These are phyloP conservation scores for Drosophila azteca DNA, from an alignment of 1,140 invertebrate species.

Conservation along the genomic window DNA sequence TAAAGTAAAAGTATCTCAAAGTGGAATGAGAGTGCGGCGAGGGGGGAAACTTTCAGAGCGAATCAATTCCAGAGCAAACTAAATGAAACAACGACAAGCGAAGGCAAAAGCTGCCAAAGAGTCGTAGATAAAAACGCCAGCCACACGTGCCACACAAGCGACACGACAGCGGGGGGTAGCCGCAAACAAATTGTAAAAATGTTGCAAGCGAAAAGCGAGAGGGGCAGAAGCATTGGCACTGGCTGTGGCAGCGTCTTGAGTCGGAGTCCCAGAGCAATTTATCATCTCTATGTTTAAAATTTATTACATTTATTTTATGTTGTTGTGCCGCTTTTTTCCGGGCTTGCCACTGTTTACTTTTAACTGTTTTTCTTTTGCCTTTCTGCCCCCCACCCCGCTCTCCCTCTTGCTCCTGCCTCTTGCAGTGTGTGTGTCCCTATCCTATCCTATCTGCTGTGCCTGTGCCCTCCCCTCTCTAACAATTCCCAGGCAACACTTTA, in stretches of 20 bases:
- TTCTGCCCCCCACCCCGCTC: not conserved
- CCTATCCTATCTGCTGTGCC: not conserved
- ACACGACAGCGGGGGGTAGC: constrained; percentile 59
- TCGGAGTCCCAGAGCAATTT: constrained; percentile 75
- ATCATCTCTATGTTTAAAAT: constrained; percentile 82
- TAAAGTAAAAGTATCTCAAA: not conserved
- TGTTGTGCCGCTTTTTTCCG: constrained; percentile 44
- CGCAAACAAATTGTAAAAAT: constrained; percentile 81
- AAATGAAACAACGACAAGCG: constrained; percentile 69
- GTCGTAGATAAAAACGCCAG: constrained; percentile 65
- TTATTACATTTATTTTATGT: constrained; percentile 83
- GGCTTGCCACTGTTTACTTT: constrained; percentile 33
- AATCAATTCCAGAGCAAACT: constrained; percentile 67
- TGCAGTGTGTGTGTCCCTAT: not conserved
- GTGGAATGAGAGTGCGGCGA: too few species aligned
- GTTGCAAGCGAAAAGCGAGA: constrained; percentile 9
- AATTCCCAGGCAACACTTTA: constrained; percentile 67
- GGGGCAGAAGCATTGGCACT: constrained; percentile 12
- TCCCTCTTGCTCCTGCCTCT: too few species aligned
- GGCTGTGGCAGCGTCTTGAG: constrained; percentile 69
- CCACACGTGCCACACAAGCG: constrained; percentile 37
- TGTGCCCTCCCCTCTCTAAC: constrained; percentile 50
- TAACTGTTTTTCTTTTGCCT: constrained; percentile 30
- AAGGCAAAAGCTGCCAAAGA: constrained; percentile 54
- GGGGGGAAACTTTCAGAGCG: constrained; percentile 31